Evolutionary conservation across 2,797 vertebrate species (phyloP), one percentile per base, ranked within the genome.

Genomic region (Lepus oiostolus): DNA sequence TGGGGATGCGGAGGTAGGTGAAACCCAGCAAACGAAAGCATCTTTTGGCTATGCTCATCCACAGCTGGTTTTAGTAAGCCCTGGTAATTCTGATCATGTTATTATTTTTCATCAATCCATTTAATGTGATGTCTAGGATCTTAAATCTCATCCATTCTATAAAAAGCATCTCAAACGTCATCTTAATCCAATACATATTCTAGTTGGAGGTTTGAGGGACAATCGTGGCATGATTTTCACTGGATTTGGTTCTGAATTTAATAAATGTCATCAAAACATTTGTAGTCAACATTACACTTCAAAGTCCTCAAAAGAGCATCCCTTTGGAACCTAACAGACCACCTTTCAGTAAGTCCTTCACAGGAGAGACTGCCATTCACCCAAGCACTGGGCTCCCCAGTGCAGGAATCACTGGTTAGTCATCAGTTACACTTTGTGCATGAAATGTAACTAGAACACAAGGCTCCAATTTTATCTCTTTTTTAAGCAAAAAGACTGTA

Each of bases 191-290:
- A 7, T 60, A 71, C 82, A 30, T 0, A 9, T 12, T 5, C 22
- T 7, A 30, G 52, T 28, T 6, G 26, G 47, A 87, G 7, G 42
- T 42, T 42, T 42, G 42, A 42, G 42, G 42, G 42, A 77, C 26
- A 54, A 83, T 84, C 74, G 26, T 88, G 90, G 68, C 19, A 58
- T 30, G 88, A 68, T 8, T 70, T 50, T 62, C 7, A 83, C 5
- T 71, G 21, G 6, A 88, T 72, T 86, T 86, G 65, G 22, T 38
- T 67, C 26, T 91, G 76, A 88, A 85, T 80, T 91, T 80, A 91
- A 32, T 22, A 93, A 65, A 85, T 85, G 71, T 42, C 10, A 21
- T 60, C n/a, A 81, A 83, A 76, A 21, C 50, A 35, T 19, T 54
- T 19, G 62, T 17, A 28, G 2, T 65, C 50, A 91, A 88, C 85